Evolutionary conservation across 2,888 invertebrate genomes (phyloP), one percentile per base, ranked within the genome.

Genomic region (Lasioglossum figueresi): DNA sequence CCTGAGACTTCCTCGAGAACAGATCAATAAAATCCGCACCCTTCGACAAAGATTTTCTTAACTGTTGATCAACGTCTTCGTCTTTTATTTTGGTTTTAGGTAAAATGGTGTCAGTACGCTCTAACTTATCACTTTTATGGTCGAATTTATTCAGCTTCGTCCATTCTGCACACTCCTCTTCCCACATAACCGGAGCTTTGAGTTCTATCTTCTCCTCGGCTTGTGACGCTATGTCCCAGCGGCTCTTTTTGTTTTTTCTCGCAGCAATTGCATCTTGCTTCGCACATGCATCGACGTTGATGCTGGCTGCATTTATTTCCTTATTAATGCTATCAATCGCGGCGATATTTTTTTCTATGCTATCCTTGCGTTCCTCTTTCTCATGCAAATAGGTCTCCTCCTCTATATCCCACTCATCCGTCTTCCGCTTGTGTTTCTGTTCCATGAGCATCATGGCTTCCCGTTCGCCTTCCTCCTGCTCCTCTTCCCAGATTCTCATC

Each of bases 401-500:
- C 31, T 91, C 91, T 12, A 91, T 87, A 12, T 93, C 90, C 93
- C 93, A 92, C 48, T 88, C 89, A 63, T 90, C 84, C 16, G 77
- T 86, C 12, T 88, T 92, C 1, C 89, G 84, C 16, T 92, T 88
- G 2, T 72, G 87, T 16, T 90, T 92, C 10, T 91, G 86, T 37
- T 91, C 84, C 16, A 90, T 85, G 23, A 93, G 84, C 90, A 93
- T 80, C 80, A 93, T 87, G 70, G 92, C 93, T 73, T 95, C 94
- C 5, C 92, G 92, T 48, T 94, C 94, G 0, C 92, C 95, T 80
- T 95, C 94, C 43, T 95, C 95, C 68, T 93, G 91, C 27, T 93
- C 93, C n/a, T 95, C 95, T 72, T 95, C 95, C 95, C 95, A 95
- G 40, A 95, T 94, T 82, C 94, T 92, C 71, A 93, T 91, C 0